Conservation (phyloP, 1,140 invertebrate genomes). For the Pollicipes pollicipes region DNA sequence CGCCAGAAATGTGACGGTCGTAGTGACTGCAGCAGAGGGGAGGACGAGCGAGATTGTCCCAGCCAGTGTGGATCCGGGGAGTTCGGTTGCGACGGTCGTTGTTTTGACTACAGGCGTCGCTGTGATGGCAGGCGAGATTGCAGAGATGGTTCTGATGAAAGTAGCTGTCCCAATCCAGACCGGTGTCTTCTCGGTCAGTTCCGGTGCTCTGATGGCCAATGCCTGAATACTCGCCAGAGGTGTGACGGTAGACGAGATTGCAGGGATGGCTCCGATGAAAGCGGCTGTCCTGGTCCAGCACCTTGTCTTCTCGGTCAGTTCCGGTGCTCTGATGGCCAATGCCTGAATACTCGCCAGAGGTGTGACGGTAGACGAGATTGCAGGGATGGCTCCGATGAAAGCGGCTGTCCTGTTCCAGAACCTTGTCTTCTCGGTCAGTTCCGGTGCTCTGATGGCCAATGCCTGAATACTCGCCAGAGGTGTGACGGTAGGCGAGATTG, state of each 20-base stretch:
- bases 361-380: not conserved
- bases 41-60: too few relatives aligned
- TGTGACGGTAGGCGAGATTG: not conserved
- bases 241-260: not conserved
- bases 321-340: not conserved
- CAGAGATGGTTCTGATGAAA: too few relatives aligned
- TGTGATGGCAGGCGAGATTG: too few relatives aligned
- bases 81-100: too few relatives aligned
- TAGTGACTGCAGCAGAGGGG: too few relatives aligned
- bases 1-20: too few relatives aligned
- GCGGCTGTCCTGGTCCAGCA: not conserved
- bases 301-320: not conserved
- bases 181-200: too few relatives aligned
- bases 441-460: not conserved
- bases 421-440: not conserved
- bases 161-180: too few relatives aligned
- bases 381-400: not conserved
- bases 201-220: not conserved
- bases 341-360: not conserved
- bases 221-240: not conserved
- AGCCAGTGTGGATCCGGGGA: too few relatives aligned
- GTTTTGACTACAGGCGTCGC: too few relatives aligned
- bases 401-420: not conserved
- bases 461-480: not conserved
- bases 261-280: not conserved